These are phyloP conservation scores for Enoplosus armatus DNA, from an alignment of 2,797 vertebrate species.

Conservation along the genomic window DNA sequence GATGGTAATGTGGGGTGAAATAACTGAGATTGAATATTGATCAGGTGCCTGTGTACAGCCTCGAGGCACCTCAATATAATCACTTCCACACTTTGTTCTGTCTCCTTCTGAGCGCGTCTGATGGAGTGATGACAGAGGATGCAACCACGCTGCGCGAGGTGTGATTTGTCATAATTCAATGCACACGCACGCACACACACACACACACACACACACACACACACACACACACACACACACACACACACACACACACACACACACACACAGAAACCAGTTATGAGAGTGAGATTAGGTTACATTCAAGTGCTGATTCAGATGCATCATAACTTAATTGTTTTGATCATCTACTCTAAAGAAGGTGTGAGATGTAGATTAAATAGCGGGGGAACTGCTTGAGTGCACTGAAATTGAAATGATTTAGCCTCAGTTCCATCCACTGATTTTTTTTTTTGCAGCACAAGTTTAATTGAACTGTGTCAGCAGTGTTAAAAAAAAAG, in stretches of 20 bases:
- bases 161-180: constrained; percentile 56
- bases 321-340: constrained; percentile 50
- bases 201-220: background rate
- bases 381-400: constrained; percentile 45
- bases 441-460: constrained; percentile 36
- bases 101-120: constrained; percentile 51
- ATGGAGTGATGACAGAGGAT: constrained; percentile 70
- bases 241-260: background rate
- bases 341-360: constrained; percentile 47
- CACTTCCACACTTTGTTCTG: constrained; percentile 68
- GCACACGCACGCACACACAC: background rate
- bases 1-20: constrained; percentile 72
- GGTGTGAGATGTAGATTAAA: constrained; percentile 52
- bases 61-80: constrained; percentile 66
- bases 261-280: background rate
- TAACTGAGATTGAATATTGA: constrained; percentile 82
- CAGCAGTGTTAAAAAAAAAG: constrained; percentile 63
- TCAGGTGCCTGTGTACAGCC: constrained; percentile 68
- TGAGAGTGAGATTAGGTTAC: constrained; percentile 30
- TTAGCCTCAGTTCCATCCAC: constrained; percentile 38
- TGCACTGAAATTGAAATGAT: constrained; percentile 57
- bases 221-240: background rate
- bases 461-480: constrained; percentile 75
- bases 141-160: constrained; percentile 11
- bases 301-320: constrained; percentile 29